Evolutionary conservation across 2,888 invertebrate species (phyloP), one percentile per base, ranked within the genome.

Genomic region (Dimorphilus gyrociliatus): DNA sequence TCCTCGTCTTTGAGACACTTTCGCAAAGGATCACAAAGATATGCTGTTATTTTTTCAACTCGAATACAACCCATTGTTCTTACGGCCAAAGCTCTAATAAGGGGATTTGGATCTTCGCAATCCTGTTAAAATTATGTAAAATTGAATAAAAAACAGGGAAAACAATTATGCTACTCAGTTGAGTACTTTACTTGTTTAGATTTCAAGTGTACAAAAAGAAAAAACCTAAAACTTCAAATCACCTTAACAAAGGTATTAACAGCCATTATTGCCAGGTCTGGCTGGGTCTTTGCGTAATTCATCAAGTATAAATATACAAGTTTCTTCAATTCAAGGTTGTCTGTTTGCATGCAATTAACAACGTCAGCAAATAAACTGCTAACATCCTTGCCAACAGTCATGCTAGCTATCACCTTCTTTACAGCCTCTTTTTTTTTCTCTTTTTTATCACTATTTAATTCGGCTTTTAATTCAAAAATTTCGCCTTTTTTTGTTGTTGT

Each of bases 341-440:
- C 97, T 0, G 97, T 99, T 68, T 97, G 97, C 94, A 99, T 97
- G 62, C 97, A 97, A 66, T 97, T 97, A 17, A 99, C 92, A 2
- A 99, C 97, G 61, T 99, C 97, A 0, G 97, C 94, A 60, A 99
- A 99, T 12, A 97, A 67, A 1, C 94, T 90, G 48, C 68, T 66
- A 45, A 99, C 97, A 73, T 97, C 97, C 70, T 97, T 97, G 30
- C 97, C 97, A 15, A 99, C 97, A 4, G 97, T 97, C 97, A 99
- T 97, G 38, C 90, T 90, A 16, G 97, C 97, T 56, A 97, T 97
- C 64, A 88, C 92, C 73, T 99, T 97, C 64, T 99, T 97, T 1
- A 97, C 94, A 29, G 97, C 97, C 66, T 97, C 97, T 59, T 92
- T 82, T 64, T 94, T 94, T 69, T 97, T 94, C 56, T 97, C 94